Evolutionary conservation across 2,113 vertebrate species (phyloP).

Genomic region (Phylloscopus whistleri): DNA sequence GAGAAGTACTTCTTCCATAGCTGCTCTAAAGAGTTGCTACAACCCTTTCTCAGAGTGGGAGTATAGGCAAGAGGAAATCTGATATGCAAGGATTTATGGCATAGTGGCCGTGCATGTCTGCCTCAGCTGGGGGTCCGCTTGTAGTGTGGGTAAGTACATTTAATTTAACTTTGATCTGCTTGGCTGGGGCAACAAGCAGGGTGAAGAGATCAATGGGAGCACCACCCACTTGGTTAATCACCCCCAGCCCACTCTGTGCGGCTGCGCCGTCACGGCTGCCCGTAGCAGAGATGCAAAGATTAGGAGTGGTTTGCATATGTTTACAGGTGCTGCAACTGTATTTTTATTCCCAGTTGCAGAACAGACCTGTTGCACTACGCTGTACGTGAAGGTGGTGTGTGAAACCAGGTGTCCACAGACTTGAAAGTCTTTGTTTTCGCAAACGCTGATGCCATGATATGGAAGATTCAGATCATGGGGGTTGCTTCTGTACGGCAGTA

Average conservation of each 20-base stretch:
- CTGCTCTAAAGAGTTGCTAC: not conserved
- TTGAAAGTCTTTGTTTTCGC: not conserved
- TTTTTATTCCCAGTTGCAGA: not conserved
- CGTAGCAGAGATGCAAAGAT: not conserved
- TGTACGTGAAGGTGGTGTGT: not conserved
- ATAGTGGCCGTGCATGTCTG: not conserved
- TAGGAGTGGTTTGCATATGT: conserved; percentile 6
- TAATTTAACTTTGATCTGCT: conserved; percentile 8
- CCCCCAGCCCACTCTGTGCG: not conserved
- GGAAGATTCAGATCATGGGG: accelerated
- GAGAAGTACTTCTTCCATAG: not conserved
- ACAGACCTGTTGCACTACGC: not conserved
- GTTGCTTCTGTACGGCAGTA: not conserved
- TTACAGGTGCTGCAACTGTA: conserved; percentile 30
- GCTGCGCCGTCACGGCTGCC: not conserved
- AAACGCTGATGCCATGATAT: not conserved
- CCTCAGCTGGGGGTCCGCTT: not conserved
- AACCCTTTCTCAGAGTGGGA: not conserved
- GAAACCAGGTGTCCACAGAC: not conserved
- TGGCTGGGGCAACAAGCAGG: conserved; percentile 26
- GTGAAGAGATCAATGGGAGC: conserved; percentile 14
- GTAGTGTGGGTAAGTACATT: not conserved
- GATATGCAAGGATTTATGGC: not conserved
- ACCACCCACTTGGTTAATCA: not conserved
- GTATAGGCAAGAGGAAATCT: not conserved